Evolutionary conservation across 2,888 invertebrate species (phyloP).

Genomic region (Notodromas monacha): DNA sequence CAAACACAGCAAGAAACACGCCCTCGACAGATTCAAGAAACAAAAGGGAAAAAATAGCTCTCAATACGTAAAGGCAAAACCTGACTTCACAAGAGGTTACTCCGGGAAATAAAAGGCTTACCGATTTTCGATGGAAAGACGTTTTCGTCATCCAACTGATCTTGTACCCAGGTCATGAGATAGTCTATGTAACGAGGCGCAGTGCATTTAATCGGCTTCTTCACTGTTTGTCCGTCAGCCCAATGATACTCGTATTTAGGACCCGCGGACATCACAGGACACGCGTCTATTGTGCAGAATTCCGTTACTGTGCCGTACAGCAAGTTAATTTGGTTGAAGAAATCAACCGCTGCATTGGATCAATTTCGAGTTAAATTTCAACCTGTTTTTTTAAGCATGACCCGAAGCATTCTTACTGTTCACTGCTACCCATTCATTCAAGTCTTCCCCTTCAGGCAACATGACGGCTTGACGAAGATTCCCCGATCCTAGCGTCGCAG

Average conservation of each 20-base stretch:
- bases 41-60: too few species aligned
- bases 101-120: slow-evolving; percentile 13
- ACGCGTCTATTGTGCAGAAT: slow-evolving; percentile 87
- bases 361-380: too few species aligned
- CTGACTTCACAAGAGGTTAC: background rate
- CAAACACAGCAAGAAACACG: too few species aligned
- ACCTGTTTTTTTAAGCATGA: too few species aligned
- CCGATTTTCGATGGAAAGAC: slow-evolving; percentile 93
- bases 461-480: slow-evolving; percentile 81
- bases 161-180: slow-evolving; percentile 98
- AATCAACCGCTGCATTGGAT: slow-evolving; percentile 73
- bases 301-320: slow-evolving; percentile 97
- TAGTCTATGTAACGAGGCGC: slow-evolving; percentile 98
- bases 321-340: slow-evolving; percentile 99
- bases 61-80: background rate
- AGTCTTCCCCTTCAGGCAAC: slow-evolving; percentile 90
- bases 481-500: slow-evolving; percentile 84
- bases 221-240: slow-evolving; percentile 91
- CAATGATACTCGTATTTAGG: slow-evolving; percentile 99
- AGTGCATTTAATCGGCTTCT: slow-evolving; percentile 94
- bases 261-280: slow-evolving; percentile 86
- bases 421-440: slow-evolving; percentile 98
- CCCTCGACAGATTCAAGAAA: too few species aligned
- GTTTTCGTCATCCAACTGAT: slow-evolving; percentile 90
- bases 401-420: slow-evolving; percentile 42